A percentile compares a stretch with the other conserved stretches of the same genome.
phyloP scores from a whole-genome alignment of 2,797 vertebrate genomes.

The Lemur catta region DNA sequence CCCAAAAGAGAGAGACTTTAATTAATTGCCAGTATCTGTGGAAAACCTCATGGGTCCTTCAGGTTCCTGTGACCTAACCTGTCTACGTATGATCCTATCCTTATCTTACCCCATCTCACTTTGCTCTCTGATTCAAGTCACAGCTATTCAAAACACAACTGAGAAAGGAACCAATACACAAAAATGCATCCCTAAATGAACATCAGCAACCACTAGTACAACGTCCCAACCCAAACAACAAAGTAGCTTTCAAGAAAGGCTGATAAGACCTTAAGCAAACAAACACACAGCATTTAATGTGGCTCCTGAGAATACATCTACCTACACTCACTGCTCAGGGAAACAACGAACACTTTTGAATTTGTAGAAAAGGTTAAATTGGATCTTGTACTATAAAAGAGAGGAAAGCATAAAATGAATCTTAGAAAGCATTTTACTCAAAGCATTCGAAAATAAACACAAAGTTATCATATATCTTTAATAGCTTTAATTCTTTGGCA shows the following conservation, averaged over 20 bases:
- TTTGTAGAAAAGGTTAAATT: not conserved
- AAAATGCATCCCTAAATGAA: not conserved
- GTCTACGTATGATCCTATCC: accelerated
- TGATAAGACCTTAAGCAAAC: not conserved
- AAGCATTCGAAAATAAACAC: not conserved
- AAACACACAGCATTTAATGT: not conserved
- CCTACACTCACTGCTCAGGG: not conserved
- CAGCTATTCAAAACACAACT: not conserved
- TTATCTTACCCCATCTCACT: no score
- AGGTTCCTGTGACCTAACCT: not conserved
- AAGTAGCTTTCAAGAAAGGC: not conserved
- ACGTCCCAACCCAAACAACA: not conserved
- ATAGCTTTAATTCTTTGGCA: not conserved
- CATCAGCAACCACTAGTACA: not conserved
- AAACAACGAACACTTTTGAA: not conserved
- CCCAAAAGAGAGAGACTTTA: not conserved
- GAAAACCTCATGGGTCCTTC: not conserved
- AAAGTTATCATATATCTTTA: not conserved
- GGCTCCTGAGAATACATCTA: not conserved
- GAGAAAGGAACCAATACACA: not conserved
- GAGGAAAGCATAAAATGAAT: not conserved
- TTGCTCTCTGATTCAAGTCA: not conserved
- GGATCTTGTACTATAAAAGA: not conserved
- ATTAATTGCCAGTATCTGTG: not conserved
- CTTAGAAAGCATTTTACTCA: not conserved